Evolutionary conservation across 2,888 invertebrate genomes (phyloP), one percentile per base, ranked within the genome.

Genomic region (Sminthurinus aureus): DNA sequence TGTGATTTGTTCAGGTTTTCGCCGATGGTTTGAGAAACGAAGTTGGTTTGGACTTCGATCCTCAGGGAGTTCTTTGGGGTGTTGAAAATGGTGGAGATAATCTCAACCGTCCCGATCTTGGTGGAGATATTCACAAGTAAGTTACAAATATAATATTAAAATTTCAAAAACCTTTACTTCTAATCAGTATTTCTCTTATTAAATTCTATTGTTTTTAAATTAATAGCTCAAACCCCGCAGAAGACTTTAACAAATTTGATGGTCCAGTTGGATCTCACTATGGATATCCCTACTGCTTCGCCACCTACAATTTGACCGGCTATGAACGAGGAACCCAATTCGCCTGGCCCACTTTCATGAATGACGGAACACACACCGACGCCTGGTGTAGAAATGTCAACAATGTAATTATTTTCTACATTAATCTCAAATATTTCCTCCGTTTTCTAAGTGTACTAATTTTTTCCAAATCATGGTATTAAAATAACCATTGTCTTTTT

Each of bases 211-310:
- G 11, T 12, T 58, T 58, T 58, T 11, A 58, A 58, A 58, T 58
- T 58, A 58, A 58, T 58, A 15, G 15, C 58, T 12, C 82, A 51
- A 88, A 88, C 79, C 87, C 87, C 15, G 86, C 85, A 13, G 88
- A 88, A 20, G 87, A 87, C 52, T 20, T 88, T 76, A 85, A 86
- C 26, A 82, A 84, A 67, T 86, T 85, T 74, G 84, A 85, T 73
- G 58, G 64, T 13, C 26, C 78, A 13, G 67, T 82, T n/a, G 87
- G 87, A 4, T 22, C 24, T 3, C 82, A 85, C 73, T 86, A 87
- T 81, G 87, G 88, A 6, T 88, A 88, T 80, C 88, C 88, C 0
- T 88, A 85, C 67, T 88, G 88, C 79, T 88, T 86, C 79, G 83
- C 81, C 38, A 84, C 84, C 6, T 81, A 86, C 66, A 52, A 83